These are phyloP conservation scores for Siphlonurus alternatus DNA, from an alignment of 2,888 invertebrate species.

Conservation along the genomic window DNA sequence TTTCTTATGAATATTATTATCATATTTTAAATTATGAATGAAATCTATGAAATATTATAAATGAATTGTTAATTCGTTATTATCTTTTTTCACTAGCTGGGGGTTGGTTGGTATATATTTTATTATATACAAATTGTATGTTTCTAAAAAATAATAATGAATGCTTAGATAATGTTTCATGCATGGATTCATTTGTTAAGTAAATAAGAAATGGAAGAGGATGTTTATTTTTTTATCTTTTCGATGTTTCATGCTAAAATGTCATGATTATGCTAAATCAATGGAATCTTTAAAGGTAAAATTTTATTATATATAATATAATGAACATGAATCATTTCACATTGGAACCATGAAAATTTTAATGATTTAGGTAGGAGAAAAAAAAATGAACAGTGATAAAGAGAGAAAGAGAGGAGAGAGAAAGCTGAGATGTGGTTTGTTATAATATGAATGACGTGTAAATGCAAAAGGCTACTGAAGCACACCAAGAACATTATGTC, in stretches of 20 bases:
- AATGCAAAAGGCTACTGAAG: slow-evolving; percentile 6
- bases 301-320: neutral
- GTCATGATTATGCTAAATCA: too few relatives aligned
- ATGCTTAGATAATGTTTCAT: too few relatives aligned
- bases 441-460: neutral
- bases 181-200: too few relatives aligned
- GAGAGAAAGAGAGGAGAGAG: neutral
- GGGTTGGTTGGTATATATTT: neutral
- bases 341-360: neutral
- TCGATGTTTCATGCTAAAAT: too few relatives aligned
- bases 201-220: neutral
- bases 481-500: slow-evolving; percentile 39
- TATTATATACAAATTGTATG: too few relatives aligned
- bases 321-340: neutral
- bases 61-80: neutral
- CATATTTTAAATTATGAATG: too few relatives aligned
- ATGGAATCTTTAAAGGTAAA: too few relatives aligned
- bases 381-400: neutral
- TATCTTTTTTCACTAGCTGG: neutral
- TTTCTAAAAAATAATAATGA: too few relatives aligned
- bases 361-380: neutral
- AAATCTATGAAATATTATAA: too few relatives aligned
- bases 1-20: neutral
- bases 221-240: too few relatives aligned
- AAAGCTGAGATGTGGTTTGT: neutral